Percentiles rank a stretch among this genome's conserved stretches.
Conservation (phyloP, 1,140 invertebrate genomes). For the Sinella curviseta region DNA sequence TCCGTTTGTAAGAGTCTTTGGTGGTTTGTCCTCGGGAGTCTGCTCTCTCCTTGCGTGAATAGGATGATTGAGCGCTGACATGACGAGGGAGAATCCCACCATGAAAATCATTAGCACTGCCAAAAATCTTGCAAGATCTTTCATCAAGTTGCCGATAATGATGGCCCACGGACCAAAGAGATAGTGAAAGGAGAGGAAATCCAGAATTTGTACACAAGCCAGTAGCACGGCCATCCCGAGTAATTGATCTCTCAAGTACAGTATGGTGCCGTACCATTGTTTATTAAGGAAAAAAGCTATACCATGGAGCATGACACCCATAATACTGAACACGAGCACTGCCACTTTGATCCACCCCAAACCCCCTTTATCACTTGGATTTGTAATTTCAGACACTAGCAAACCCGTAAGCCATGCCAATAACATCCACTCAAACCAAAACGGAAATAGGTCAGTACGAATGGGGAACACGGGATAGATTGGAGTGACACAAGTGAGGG, state of each 20-base stretch:
- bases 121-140: conserved; percentile 90
- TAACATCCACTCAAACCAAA: conserved; percentile 95
- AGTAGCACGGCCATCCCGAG: conserved; percentile 91
- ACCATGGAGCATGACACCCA: conserved; percentile 86
- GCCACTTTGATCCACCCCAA: conserved; percentile 89
- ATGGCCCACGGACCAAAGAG: conserved; percentile 98
- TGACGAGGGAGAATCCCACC: conserved; percentile 96
- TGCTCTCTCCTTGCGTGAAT: conserved; percentile 57
- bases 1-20: conserved; percentile 49
- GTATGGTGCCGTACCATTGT: conserved; percentile 73
- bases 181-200: conserved; percentile 97
- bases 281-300: conserved; percentile 77
- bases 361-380: conserved; percentile 91
- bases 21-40: conserved; percentile 29
- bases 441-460: conserved; percentile 54
- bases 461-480: conserved; percentile 76
- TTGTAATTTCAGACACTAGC: conserved; percentile 91
- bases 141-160: conserved; percentile 84
- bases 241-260: conserved; percentile 93
- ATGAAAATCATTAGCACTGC: conserved; percentile 97
- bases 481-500: conserved; percentile 86
- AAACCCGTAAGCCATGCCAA: conserved; percentile 94
- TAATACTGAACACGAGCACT: conserved; percentile 86
- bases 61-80: conserved; percentile 92
- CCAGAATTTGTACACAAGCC: conserved; percentile 94